Conservation (phyloP, 2,888 invertebrate species). For the Diaprepes abbreviatus region DNA sequence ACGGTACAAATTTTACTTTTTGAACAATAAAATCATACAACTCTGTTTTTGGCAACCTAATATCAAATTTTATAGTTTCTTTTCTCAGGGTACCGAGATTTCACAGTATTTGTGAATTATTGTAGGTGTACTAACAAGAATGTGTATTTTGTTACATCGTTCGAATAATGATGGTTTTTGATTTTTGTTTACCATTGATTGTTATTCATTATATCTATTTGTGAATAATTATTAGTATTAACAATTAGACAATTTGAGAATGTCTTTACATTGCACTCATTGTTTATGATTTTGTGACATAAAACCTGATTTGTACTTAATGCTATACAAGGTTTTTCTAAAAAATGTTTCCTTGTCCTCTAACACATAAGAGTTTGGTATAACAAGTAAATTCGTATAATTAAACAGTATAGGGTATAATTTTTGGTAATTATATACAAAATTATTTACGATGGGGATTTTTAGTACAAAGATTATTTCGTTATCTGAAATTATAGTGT, state of each 20-base stretch:
- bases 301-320: too few species aligned
- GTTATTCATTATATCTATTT: slow-evolving; percentile 8
- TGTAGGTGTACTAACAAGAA: not conserved
- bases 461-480: too few species aligned
- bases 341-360: slow-evolving; percentile 26
- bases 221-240: too few species aligned
- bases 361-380: slow-evolving; percentile 19
- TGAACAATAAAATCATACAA: too few species aligned
- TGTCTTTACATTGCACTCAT: too few species aligned
- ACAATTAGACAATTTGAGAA: too few species aligned
- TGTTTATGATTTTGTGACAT: too few species aligned
- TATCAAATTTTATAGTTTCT: too few species aligned
- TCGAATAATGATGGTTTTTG: slow-evolving; percentile 16
- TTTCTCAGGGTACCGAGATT: slow-evolving; percentile 3
- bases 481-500: too few species aligned
- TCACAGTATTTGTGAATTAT: slow-evolving; percentile 12
- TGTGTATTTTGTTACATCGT: slow-evolving; percentile 21
- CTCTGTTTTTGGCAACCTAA: too few species aligned
- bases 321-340: slow-evolving; percentile 17
- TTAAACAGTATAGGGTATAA: slow-evolving; percentile 18
- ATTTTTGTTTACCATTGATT: slow-evolving; percentile 12
- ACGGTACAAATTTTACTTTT: too few species aligned
- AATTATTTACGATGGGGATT: slow-evolving; percentile 27
- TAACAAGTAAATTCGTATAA: slow-evolving; percentile 12
- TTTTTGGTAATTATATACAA: slow-evolving; percentile 30